These are phyloP conservation scores for Myotis daubentonii DNA, from an alignment of 2,797 vertebrate species.

Conservation along the genomic window DNA sequence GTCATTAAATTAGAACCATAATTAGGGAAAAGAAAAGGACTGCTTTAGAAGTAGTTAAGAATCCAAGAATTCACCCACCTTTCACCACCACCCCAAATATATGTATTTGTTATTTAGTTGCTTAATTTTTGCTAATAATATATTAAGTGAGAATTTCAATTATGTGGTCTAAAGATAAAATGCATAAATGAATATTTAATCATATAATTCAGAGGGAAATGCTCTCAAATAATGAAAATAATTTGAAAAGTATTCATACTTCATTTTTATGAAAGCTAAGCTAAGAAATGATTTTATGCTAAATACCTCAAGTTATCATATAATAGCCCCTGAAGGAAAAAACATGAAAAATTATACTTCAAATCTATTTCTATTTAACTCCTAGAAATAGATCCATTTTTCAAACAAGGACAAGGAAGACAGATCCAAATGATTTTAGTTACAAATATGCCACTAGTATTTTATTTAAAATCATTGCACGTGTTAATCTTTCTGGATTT, in stretches of 20 bases:
- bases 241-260: not conserved
- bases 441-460: not conserved
- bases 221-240: not conserved
- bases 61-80: not conserved
- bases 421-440: not conserved
- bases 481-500: not conserved
- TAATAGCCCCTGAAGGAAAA: not conserved
- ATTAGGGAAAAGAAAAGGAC: not conserved
- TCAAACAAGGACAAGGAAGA: not conserved
- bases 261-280: conserved; percentile 7
- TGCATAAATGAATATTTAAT: conserved; percentile 16
- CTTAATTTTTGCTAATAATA: conserved; percentile 13
- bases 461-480: not conserved
- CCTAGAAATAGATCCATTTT: not conserved
- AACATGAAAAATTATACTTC: not conserved
- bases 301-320: not conserved
- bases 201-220: not conserved
- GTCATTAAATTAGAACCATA: not conserved
- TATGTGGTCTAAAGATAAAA: not conserved
- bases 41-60: not conserved
- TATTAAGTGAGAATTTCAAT: not conserved
- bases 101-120: not conserved
- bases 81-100: no score
- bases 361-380: not conserved
- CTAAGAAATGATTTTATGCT: conserved; percentile 20